phyloP scores from a whole-genome alignment of 2,888 invertebrate species.

The Lasioglossum morio region DNA sequence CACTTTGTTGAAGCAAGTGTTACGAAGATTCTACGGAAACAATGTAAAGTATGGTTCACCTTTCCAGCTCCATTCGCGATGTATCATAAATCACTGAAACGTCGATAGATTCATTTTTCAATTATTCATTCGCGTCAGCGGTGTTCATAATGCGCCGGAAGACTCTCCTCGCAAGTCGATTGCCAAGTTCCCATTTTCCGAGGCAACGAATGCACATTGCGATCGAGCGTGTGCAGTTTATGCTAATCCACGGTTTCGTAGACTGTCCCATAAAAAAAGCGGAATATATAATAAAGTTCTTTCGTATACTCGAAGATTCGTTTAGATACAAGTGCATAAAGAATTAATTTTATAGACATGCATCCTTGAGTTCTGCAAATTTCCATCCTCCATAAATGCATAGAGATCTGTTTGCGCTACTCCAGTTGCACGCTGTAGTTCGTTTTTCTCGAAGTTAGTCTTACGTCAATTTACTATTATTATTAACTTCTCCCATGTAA shows the following conservation, averaged over 20 bases:
- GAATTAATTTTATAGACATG: not conserved
- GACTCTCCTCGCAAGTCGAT: not conserved
- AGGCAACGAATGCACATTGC: not conserved
- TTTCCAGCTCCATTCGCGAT: not conserved
- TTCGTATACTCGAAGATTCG: not conserved
- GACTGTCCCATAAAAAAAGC: not conserved
- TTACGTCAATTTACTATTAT: too few relatives aligned
- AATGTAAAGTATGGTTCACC: not conserved
- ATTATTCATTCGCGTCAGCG: slow-evolving; percentile 1
- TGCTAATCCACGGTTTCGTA: not conserved
- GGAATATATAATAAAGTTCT: not conserved
- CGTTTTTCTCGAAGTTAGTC: too few relatives aligned
- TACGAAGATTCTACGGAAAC: not conserved
- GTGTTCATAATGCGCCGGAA: not conserved
- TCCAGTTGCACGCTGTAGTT: not conserved
- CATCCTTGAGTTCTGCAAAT: not conserved
- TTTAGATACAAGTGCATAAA: not conserved
- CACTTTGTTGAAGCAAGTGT: not conserved
- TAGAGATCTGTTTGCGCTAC: not conserved
- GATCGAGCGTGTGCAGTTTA: not conserved
- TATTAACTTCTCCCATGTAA: too few relatives aligned
- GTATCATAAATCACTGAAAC: not conserved
- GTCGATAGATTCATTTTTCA: not conserved
- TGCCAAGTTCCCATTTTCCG: not conserved
- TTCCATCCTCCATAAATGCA: not conserved